These are phyloP conservation scores for Chalcosyrphus nemorum DNA, from an alignment of 2,888 invertebrate genomes.

Conservation along the genomic window DNA sequence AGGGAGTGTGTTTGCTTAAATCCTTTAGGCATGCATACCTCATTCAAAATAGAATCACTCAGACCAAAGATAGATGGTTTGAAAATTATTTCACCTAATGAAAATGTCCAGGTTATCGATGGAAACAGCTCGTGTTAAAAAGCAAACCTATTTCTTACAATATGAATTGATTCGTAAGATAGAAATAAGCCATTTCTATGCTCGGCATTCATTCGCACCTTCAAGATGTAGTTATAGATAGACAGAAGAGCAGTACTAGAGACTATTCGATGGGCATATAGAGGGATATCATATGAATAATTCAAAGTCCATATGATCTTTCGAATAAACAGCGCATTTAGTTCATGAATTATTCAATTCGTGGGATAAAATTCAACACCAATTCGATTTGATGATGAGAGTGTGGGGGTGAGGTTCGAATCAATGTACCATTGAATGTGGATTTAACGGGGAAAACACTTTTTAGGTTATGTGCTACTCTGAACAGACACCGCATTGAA, in stretches of 20 bases:
- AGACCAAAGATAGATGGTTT: too few relatives aligned
- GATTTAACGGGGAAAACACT: conserved; percentile 16
- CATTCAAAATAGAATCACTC: neutral
- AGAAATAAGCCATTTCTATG: conserved; percentile 9
- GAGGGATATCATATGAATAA: conserved; percentile 28
- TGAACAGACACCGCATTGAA: neutral
- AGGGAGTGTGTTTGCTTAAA: neutral
- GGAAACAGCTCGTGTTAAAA: neutral
- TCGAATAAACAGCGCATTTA: conserved; percentile 24
- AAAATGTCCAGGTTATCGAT: too few relatives aligned
- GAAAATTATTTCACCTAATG: too few relatives aligned
- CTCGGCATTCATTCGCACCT: conserved; percentile 22
- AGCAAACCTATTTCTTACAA: neutral
- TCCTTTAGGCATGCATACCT: neutral
- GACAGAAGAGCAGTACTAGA: neutral
- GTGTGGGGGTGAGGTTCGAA: neutral
- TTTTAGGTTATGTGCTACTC: neutral
- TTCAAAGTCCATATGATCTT: conserved; percentile 40
- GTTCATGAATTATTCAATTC: conserved; percentile 43
- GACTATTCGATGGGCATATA: conserved; percentile 5
- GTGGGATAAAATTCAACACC: conserved; percentile 32
- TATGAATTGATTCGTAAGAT: neutral
- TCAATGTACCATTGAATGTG: conserved; percentile 8
- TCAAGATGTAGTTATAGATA: conserved; percentile 4
- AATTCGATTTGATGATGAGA: conserved; percentile 22